Conservation (phyloP, 2,113 vertebrate genomes). For the Lepidothrix coronata region DNA sequence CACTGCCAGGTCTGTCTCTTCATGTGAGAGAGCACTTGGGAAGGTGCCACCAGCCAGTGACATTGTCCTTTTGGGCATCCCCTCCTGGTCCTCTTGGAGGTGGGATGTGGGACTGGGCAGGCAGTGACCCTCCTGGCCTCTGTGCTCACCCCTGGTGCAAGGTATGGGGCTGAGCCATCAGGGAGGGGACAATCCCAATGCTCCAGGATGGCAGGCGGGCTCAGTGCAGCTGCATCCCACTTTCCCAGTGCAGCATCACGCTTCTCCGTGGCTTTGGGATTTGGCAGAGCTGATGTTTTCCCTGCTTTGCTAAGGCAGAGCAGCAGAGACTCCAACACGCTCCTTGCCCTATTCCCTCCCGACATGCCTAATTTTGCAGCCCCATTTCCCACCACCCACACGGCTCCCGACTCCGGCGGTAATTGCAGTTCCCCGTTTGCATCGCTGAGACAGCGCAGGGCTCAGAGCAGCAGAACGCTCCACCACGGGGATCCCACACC, state of each 20-base stretch:
- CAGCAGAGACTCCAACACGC: not conserved
- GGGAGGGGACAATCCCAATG: not conserved
- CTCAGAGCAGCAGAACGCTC: not conserved
- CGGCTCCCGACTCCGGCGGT: not conserved
- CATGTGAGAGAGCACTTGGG: not conserved
- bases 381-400: not conserved
- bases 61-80: not conserved
- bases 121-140: not conserved
- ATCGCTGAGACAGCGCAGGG: not conserved
- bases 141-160: not conserved
- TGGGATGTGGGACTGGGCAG: not conserved
- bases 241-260: rapidly evolving
- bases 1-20: rapidly evolving
- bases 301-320: not conserved
- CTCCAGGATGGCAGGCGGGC: not conserved
- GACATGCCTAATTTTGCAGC: not conserved
- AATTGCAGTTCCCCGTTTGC: not conserved
- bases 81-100: not conserved
- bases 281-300: not conserved
- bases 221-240: rapidly evolving
- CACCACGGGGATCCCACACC: not conserved
- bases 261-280: not conserved
- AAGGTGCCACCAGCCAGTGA: not conserved
- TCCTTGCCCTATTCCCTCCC: not conserved
- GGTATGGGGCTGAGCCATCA: not conserved